These are phyloP conservation scores for Dascillus cervinus DNA, from an alignment of 2,888 invertebrate species.

Conservation along the genomic window DNA sequence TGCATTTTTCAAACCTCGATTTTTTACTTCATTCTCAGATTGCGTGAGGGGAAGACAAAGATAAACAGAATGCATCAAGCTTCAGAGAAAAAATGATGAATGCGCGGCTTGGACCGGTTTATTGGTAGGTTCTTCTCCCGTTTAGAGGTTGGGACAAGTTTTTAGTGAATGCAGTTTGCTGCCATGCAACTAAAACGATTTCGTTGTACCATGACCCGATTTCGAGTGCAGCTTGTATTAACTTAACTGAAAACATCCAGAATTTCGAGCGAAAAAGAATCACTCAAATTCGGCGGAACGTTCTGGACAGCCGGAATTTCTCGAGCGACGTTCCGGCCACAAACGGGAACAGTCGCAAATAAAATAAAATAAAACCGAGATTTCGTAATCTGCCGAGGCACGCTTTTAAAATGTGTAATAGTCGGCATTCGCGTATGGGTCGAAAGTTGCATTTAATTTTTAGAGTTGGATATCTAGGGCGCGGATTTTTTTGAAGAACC, in stretches of 20 bases:
- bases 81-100: conserved; percentile 36
- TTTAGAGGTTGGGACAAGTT: conserved; percentile 40
- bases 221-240: conserved; percentile 38
- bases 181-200: conserved; percentile 40
- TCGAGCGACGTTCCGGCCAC: too few relatives aligned
- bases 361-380: too few relatives aligned
- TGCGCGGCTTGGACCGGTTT: conserved; percentile 36
- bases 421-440: conserved; percentile 4
- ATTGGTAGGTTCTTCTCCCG: conserved; percentile 37
- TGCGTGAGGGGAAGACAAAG: conserved; percentile 28
- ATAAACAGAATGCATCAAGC: conserved; percentile 25
- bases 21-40: conserved; percentile 16
- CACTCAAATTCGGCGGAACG: conserved; percentile 20
- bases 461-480: conserved; percentile 17
- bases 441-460: conserved; percentile 14
- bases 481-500: conserved; percentile 7
- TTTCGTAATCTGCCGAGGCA: too few relatives aligned
- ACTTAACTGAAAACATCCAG: conserved; percentile 35
- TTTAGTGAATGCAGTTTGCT: conserved; percentile 39
- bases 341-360: too few relatives aligned
- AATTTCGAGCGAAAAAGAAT: too few relatives aligned
- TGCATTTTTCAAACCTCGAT: too few relatives aligned
- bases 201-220: conserved; percentile 43
- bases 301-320: too few relatives aligned
- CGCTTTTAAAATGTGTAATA: conserved; percentile 17